Evolutionary conservation across 2,888 invertebrate species (phyloP).

Genomic region (Tolmerus cingulatus): DNA sequence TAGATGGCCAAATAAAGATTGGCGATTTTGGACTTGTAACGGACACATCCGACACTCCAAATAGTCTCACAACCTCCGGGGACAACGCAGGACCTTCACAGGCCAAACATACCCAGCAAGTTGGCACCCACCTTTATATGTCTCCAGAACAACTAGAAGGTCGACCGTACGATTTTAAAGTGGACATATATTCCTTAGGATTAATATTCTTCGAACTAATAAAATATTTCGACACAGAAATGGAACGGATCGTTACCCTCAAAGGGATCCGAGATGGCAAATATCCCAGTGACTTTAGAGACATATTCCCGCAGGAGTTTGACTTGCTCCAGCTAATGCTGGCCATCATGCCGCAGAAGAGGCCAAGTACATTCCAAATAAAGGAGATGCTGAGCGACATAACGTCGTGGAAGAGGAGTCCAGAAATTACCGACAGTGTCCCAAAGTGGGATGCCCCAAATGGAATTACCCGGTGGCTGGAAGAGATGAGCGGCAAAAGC

Average conservation of each 20-base stretch:
- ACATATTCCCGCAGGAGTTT: constrained; percentile 73
- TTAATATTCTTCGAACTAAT: constrained; percentile 93
- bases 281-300: constrained; percentile 75
- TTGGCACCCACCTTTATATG: constrained; percentile 95
- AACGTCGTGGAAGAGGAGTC: neutral
- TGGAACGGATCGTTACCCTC: constrained; percentile 82
- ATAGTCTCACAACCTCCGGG: constrained; percentile 57
- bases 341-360: constrained; percentile 72
- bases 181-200: constrained; percentile 94
- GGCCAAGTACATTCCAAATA: constrained; percentile 81
- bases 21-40: constrained; percentile 99
- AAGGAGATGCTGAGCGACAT: constrained; percentile 50
- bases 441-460: neutral
- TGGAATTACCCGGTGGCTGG: neutral
- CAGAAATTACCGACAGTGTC: neutral
- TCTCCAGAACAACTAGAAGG: constrained; percentile 91
- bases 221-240: constrained; percentile 87
- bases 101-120: constrained; percentile 69
- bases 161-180: constrained; percentile 83
- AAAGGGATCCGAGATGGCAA: constrained; percentile 70
- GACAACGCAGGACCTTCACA: constrained; percentile 56
- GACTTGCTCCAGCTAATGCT: constrained; percentile 80
- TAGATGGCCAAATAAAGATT: constrained; percentile 90
- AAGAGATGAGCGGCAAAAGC: neutral
- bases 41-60: constrained; percentile 73